Conservation (phyloP, 2,113 vertebrate species). For the Bambusicola thoracicus region DNA sequence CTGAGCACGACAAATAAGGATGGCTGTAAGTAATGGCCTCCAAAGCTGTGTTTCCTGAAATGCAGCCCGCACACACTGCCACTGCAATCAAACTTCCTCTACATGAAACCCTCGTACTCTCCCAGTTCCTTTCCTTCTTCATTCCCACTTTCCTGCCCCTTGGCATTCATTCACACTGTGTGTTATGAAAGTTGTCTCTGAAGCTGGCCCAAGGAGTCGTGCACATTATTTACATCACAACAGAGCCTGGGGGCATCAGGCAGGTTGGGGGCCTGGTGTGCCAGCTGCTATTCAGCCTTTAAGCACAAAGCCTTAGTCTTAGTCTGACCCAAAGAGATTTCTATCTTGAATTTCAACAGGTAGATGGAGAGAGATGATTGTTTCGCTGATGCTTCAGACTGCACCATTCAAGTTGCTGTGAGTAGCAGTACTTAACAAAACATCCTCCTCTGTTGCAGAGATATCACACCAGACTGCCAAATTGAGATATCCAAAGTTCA, state of each 20-base stretch:
- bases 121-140: background rate
- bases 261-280: background rate
- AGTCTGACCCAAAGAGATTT: constrained; percentile 1
- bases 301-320: background rate
- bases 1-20: background rate
- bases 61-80: background rate
- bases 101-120: background rate
- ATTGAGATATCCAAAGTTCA: background rate
- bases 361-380: background rate
- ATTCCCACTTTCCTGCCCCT: constrained; percentile 12
- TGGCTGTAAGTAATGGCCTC: background rate
- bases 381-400: background rate
- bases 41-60: background rate
- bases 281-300: constrained; percentile 6
- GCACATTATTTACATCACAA: constrained; percentile 61
- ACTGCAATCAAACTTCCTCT: background rate
- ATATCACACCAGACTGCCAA: background rate
- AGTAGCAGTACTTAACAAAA: background rate
- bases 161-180: constrained; percentile 18
- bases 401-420: background rate
- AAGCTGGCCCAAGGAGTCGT: constrained; percentile 26
- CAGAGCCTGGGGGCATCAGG: background rate
- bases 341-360: constrained; percentile 18
- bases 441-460: background rate
- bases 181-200: constrained; percentile 43